Evolutionary conservation across 2,797 vertebrate genomes (phyloP), one percentile per base, ranked within the genome.

Genomic region (Lepus oiostolus): DNA sequence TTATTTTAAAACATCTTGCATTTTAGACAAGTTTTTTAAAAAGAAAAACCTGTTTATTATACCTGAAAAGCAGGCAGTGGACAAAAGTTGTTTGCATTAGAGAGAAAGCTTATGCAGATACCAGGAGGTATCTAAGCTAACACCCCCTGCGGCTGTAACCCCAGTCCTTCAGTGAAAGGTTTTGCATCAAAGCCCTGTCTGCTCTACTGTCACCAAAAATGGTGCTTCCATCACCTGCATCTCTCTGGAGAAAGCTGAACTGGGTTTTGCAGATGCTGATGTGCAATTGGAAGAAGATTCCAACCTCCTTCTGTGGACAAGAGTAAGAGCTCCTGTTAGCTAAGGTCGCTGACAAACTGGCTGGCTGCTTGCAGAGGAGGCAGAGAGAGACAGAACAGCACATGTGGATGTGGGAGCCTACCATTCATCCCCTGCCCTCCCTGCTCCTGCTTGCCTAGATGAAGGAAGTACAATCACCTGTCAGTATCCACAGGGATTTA

Each of bases 11-110:
- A 4, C 75, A 72, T 89, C n/a, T 76, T 60, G n/a, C 26, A 54
- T 92, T 85, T 35, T 19, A 90, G 79, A 75, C 77, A 58, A 10
- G 13, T 38, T 90, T 75, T 62, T 50, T 82, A 79, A 85, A 70
- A 89, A 88, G 28, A 17, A 74, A 81, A 94, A 38, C 13, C 22
- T 83, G 17, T 7, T 87, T 77, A 60, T 87, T 81, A 60, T 70
- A 13, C 16, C 4, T 0, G 6, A 4, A 92, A 92, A 85, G 38
- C 68, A 68, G 72, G 68, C 74, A 54, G 8, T 26, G 24, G 58
- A 72, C 75, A 28, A 74, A 82, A 63, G 26, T 13, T 42, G 21
- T 75, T 70, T 63, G 72, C 50, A 9, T 16, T 19, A 54, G 84
- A 60, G 47, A 71, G 83, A 74, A 68, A 52, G 5, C 3, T 67